Evolutionary conservation across 2,888 invertebrate genomes (phyloP).

Genomic region (Volucella inanis): DNA sequence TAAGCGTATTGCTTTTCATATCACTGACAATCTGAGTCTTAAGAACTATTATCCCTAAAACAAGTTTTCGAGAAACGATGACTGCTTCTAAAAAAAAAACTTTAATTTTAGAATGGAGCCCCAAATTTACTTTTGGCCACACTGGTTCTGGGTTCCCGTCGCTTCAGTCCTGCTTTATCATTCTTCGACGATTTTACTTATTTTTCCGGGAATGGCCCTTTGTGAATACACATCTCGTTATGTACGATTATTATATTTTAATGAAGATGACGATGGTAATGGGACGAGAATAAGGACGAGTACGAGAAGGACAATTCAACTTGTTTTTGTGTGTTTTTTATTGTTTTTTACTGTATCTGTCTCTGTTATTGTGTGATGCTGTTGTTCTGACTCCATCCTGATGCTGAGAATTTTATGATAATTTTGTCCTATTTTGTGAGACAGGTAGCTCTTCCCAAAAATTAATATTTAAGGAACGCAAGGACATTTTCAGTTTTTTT

Average conservation of each 20-base stretch:
- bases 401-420: slow-evolving; percentile 48
- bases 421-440: slow-evolving; percentile 33
- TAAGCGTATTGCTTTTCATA: no score
- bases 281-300: slow-evolving; percentile 46
- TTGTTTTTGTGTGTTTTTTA: slow-evolving; percentile 46
- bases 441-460: slow-evolving; percentile 26
- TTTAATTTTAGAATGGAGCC: no score
- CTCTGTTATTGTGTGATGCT: not conserved
- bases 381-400: slow-evolving; percentile 35
- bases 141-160: not conserved
- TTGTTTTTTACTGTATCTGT: slow-evolving; percentile 22
- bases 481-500: not conserved
- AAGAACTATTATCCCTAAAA: no score
- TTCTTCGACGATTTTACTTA: slow-evolving; percentile 13
- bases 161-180: slow-evolving; percentile 22
- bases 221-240: slow-evolving; percentile 30
- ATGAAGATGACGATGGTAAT: slow-evolving; percentile 32
- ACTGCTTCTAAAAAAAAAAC: no score
- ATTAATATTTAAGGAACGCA: slow-evolving; percentile 40
- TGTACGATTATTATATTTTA: slow-evolving; percentile 48
- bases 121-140: no score
- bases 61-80: no score
- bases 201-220: slow-evolving; percentile 12
- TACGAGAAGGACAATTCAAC: slow-evolving; percentile 5
- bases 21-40: no score